Conservation (phyloP, 2,888 invertebrate species). For the Latrodectus hesperus region DNA sequence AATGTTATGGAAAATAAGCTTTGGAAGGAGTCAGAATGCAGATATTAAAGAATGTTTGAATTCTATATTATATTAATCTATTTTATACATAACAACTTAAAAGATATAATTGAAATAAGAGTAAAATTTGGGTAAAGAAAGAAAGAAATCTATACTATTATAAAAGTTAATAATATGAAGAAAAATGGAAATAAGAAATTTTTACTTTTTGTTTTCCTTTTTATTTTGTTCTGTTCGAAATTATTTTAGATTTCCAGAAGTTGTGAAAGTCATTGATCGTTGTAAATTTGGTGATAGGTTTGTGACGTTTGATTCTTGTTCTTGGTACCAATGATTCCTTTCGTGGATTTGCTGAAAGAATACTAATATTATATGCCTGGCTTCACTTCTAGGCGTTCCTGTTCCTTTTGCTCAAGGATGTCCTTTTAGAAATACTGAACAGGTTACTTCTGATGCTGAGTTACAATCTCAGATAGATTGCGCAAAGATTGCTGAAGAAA, state of each 20-base stretch:
- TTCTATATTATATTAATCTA: no score
- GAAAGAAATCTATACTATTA: no score
- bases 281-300: not conserved
- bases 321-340: not conserved
- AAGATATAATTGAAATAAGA: no score
- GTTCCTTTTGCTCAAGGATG: conserved; percentile 24
- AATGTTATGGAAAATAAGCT: no score
- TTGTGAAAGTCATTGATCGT: not conserved
- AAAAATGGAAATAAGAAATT: conserved; percentile 8
- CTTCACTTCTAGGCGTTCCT: conserved; percentile 14
- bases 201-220: no score
- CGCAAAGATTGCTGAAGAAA: conserved; percentile 42
- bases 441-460: not conserved
- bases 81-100: no score
- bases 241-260: not conserved
- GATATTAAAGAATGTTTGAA: no score
- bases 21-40: no score
- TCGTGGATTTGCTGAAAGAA: not conserved
- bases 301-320: not conserved
- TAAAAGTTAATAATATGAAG: not conserved
- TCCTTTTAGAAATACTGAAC: conserved; percentile 24
- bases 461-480: conserved; percentile 23
- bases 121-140: not conserved
- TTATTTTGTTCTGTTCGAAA: conserved; percentile 8
- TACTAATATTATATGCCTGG: not conserved